Percentiles rank a stretch among this genome's conserved stretches.
Evolutionary conservation across 2,888 invertebrate genomes (phyloP).

Genomic region (Phyllotreta cruciferae): DNA sequence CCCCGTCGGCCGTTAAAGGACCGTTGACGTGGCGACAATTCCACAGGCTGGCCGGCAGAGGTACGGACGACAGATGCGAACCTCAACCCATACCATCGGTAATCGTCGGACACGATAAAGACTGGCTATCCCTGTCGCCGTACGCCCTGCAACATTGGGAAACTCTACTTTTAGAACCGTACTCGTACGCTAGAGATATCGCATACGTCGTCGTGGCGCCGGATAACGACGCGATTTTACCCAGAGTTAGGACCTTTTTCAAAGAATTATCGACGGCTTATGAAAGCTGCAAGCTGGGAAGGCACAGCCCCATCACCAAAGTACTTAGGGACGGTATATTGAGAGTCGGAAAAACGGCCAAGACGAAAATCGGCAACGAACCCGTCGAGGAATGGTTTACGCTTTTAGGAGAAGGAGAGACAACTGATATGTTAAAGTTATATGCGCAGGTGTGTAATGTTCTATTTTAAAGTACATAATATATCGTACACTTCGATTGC

Average conservation of each 20-base stretch:
- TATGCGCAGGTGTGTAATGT: conserved; percentile 74
- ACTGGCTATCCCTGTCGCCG: conserved; percentile 94
- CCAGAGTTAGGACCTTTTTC: conserved; percentile 85
- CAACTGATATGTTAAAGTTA: conserved; percentile 83
- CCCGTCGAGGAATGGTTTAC: conserved; percentile 91
- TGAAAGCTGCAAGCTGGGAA: conserved; percentile 92
- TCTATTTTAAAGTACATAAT: too few species aligned
- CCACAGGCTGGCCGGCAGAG: conserved; percentile 92
- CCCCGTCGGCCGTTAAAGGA: conserved; percentile 89
- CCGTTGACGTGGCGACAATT: conserved; percentile 99
- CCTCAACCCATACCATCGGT: conserved; percentile 96
- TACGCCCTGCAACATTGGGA: conserved; percentile 96
- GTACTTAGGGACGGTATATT: conserved; percentile 87
- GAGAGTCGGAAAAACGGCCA: conserved; percentile 75
- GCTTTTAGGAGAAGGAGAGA: conserved; percentile 78
- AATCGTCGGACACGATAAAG: conserved; percentile 93
- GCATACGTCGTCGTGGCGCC: conserved; percentile 95
- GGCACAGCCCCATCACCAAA: conserved; percentile 89
- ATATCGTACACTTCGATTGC: too few species aligned
- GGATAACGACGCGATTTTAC: conserved; percentile 84
- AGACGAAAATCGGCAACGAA: conserved; percentile 67
- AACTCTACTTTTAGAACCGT: conserved; percentile 94
- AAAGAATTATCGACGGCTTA: conserved; percentile 92
- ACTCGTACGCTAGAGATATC: conserved; percentile 92
- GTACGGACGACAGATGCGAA: conserved; percentile 92